Base-by-base conservation (phyloP, 2,113 vertebrate genomes). In the Lanius ludovicianus region DNA sequence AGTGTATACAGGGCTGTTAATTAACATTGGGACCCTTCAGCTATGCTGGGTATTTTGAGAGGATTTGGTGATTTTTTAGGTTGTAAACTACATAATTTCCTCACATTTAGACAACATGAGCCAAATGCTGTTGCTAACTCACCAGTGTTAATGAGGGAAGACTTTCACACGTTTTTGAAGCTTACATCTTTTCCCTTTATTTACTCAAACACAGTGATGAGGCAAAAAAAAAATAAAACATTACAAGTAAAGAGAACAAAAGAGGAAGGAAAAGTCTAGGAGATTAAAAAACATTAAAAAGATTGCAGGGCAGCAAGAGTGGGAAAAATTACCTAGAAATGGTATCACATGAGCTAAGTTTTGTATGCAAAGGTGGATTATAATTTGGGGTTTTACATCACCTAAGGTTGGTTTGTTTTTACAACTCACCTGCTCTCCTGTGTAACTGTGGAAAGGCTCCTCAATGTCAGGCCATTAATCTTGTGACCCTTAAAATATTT, bases 401-500 rank as follows among this genome's bases (percentile, higher is more conserved):
- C 25, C 60, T 62, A 35, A 71, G 27, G 56, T 8, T 82, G 28
- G n/a, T 6, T 69, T 85, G n/a, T 25, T 77, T 68, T 88, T 59
- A 19, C 30, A 76, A 44, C 25, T 19, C 67, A 50, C 13, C 15
- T 2, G 0, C 50, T 83, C 77, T 67, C 42, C 55, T 70, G 28
- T 7, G 30, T 6, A 56, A 55, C 50, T 84, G 50, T 21, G 10
- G 62, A 86, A 95, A 85, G 30, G 67, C 49, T 91, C 55, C 81
- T 90, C 78, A 47, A 31, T 35, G 22, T 70, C 82, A 94, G 30
- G 35, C 52, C 87, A 60, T 95, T 88, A 81, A 90, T 78, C 69
- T 69, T 53, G 77, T 8, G 60, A 81, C 73, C 74, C 85, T 91
- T 90, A 93, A 88, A 96, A 87, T 7, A 89, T 91, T 91, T 88